Base-by-base conservation (phyloP, 2,888 invertebrate genomes). In the Cistogaster globosa region DNA sequence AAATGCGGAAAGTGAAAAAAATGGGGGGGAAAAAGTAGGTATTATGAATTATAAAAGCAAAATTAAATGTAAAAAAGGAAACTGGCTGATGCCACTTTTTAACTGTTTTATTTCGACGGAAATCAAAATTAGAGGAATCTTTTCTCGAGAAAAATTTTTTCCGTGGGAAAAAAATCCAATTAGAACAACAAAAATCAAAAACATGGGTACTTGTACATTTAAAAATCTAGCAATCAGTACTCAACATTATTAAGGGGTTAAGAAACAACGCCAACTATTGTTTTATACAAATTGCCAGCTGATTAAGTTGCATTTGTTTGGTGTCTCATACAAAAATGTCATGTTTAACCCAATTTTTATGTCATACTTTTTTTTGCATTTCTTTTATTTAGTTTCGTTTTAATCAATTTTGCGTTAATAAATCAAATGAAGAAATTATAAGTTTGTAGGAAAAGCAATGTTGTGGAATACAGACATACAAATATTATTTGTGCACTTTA, bases 341-440 rank as follows among this genome's bases (percentile, higher is more conserved):
- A 58, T 83, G 53, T 77, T 71, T 83, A 72, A 83, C 82, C 82
- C 42, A 83, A 77, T 83, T 83, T 82, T 65, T 36, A 32, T 69
- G 62, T 48, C 9, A 48, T 32, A 38, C 8, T 65, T 72, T 71
- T 72, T 32, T 18, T 53, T 53, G n/a, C 36, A 32, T 48, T 58
- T 55, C 12, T 36, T 36, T 58, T 32, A 18, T 18, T 36, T 32
- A 26, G 18, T 53, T 55, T 18, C 1, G n/a, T 14, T 14, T 42
- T 32, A 26, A 26, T 6, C 22, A 18, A 42, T 48, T 68, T 16
- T 60, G 9, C 18, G 14, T 78, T 55, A 11, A 68, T 26, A 80
- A 74, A 74, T 45, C 32, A 60, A 77, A 77, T 78, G 16, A 81
- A 78, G 77, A 78, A 78, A 78, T 85, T 77, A 78, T 74, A 58